phyloP scores from a whole-genome alignment of 2,888 invertebrate species.

The Hypsopygia costalis region DNA sequence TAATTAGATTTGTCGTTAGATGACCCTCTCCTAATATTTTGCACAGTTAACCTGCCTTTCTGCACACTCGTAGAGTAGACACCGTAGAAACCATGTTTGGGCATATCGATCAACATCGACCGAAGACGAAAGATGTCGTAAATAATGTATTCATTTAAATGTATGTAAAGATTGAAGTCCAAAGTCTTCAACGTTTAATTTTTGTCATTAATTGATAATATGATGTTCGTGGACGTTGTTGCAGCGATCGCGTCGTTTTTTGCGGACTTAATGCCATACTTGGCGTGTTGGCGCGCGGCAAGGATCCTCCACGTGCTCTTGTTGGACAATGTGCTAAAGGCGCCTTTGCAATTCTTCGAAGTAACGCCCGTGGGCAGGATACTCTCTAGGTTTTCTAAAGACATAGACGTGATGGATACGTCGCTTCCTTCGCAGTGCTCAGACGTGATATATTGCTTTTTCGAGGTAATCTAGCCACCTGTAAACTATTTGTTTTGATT shows the following conservation, averaged over 20 bases:
- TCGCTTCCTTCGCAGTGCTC: conserved; percentile 83
- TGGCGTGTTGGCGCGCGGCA: conserved; percentile 87
- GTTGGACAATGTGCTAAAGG: conserved; percentile 82
- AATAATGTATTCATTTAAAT: conserved; percentile 65
- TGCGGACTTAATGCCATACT: conserved; percentile 83
- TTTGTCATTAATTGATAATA: conserved; percentile 22
- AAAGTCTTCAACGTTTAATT: conserved; percentile 1
- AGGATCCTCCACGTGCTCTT: conserved; percentile 79
- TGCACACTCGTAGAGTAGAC: conserved; percentile 4
- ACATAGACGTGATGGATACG: conserved; percentile 86
- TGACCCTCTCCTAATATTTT: background rate
- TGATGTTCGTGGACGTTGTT: conserved; percentile 66
- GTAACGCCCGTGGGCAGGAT: conserved; percentile 89
- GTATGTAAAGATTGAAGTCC: background rate
- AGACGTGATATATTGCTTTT: conserved; percentile 85
- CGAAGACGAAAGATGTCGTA: conserved; percentile 24
- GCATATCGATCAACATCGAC: conserved; percentile 18
- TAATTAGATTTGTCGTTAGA: background rate
- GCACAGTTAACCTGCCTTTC: background rate
- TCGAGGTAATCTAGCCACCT: conserved; percentile 81
- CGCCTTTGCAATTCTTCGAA: conserved; percentile 89
- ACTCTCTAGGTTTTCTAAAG: conserved; percentile 87
- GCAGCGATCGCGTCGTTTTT: conserved; percentile 85
- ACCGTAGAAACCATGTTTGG: conserved; percentile 13
- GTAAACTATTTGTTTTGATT: conserved; percentile 1